Conservation (phyloP, 2,888 invertebrate genomes). For the Frankliniella fusca region DNA sequence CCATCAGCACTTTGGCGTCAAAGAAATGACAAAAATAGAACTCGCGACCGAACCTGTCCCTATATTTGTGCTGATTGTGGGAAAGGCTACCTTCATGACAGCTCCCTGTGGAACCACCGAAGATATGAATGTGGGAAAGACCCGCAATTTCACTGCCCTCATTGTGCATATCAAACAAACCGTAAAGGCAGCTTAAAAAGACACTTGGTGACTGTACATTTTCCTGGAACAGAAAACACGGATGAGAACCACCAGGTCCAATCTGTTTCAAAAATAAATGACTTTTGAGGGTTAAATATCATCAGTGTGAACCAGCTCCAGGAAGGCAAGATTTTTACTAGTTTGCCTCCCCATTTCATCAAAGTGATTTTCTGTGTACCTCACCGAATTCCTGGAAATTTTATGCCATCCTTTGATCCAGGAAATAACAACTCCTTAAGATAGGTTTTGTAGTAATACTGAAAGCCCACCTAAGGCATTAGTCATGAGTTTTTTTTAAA, state of each 20-base stretch:
- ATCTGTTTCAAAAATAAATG: neutral
- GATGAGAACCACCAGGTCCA: neutral
- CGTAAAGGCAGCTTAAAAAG: conserved; percentile 38
- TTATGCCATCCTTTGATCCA: no score
- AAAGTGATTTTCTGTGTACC: no score
- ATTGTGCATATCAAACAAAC: conserved; percentile 34
- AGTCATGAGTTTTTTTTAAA: neutral
- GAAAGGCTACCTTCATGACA: conserved; percentile 41
- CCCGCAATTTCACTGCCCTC: conserved; percentile 37
- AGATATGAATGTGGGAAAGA: conserved; percentile 44
- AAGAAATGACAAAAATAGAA: neutral
- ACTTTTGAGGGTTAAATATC: neutral
- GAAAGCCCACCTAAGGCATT: no score
- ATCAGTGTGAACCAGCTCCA: neutral
- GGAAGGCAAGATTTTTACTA: no score
- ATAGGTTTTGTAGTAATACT: no score
- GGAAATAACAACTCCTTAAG: no score
- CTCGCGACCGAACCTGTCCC: conserved; percentile 32
- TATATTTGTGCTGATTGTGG: conserved; percentile 40
- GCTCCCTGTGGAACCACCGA: conserved; percentile 42
- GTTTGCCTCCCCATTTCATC: no score
- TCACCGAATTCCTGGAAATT: no score
- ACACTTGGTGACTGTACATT: conserved; percentile 34
- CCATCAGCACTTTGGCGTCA: neutral
- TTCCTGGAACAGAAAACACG: neutral